Conservation (phyloP, 2,797 vertebrate genomes). For the Spondyliosoma cantharus region DNA sequence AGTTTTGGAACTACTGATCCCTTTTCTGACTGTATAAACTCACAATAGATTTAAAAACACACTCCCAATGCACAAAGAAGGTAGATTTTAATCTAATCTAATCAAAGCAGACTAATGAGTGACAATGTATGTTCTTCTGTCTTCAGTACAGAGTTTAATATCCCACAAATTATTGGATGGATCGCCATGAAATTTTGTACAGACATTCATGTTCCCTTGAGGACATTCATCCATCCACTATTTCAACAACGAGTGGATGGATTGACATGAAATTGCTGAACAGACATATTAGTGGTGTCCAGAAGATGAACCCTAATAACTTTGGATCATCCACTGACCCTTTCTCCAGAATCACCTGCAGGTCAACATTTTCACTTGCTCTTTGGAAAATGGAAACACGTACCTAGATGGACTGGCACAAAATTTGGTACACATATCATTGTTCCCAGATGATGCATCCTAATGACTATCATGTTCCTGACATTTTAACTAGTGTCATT, state of each 20-base stretch:
- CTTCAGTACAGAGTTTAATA: not conserved
- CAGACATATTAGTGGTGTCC: not conserved
- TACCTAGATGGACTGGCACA: not conserved
- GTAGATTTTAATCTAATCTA: not conserved
- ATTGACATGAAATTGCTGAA: not conserved
- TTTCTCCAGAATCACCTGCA: not conserved
- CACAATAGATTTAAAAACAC: slow-evolving; percentile 7
- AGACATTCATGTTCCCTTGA: not conserved
- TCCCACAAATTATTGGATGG: not conserved
- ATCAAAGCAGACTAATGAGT: not conserved
- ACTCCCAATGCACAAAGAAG: not conserved
- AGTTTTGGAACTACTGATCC: slow-evolving; percentile 28
- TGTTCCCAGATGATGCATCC: not conserved
- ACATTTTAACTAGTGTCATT: not conserved
- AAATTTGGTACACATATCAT: not conserved
- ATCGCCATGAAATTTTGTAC: not conserved
- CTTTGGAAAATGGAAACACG: not conserved
- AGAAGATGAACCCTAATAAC: not conserved
- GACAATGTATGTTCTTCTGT: not conserved
- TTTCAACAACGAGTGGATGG: not conserved
- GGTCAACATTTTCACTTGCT: not conserved
- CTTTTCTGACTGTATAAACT: slow-evolving; percentile 43
- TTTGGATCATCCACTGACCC: not conserved
- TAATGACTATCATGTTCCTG: not conserved
- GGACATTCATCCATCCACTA: not conserved